Percentiles rank a stretch among this genome's conserved stretches.
Conservation (phyloP, 2,888 invertebrate species). For the Acrobasis consociella region DNA sequence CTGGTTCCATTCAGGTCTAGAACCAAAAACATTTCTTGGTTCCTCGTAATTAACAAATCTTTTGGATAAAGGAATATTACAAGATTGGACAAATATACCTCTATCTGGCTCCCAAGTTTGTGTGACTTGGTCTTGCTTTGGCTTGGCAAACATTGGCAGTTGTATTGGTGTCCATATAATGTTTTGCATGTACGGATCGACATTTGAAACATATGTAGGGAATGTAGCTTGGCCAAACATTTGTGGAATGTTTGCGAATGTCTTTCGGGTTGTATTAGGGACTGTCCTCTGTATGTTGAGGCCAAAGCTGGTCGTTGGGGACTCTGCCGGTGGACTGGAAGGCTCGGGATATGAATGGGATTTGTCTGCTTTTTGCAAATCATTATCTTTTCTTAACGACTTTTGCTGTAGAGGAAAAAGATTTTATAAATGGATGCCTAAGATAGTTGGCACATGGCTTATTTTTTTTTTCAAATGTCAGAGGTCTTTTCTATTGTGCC, state of each 20-base stretch:
- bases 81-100: constrained; percentile 31
- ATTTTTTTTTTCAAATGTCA: no score
- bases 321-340: constrained; percentile 37
- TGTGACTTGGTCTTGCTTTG: constrained; percentile 27
- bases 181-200: constrained; percentile 32
- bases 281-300: constrained; percentile 8
- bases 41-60: constrained; percentile 35
- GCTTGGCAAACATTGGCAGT: constrained; percentile 29
- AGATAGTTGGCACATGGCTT: no score
- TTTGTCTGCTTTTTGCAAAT: constrained; percentile 36
- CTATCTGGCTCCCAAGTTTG: constrained; percentile 25
- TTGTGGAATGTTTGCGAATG: constrained; percentile 20
- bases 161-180: constrained; percentile 42
- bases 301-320: constrained; percentile 2
- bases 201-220: constrained; percentile 38
- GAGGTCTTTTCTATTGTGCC: no score
- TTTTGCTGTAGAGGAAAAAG: constrained; percentile 38
- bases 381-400: constrained; percentile 28
- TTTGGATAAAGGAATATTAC: constrained; percentile 34
- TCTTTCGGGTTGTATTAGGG: constrained; percentile 2
- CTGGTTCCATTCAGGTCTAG: background rate
- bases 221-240: constrained; percentile 44
- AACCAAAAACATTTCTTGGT: constrained; percentile 5
- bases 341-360: constrained; percentile 49
- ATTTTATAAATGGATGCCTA: background rate